phyloP scores from a whole-genome alignment of 2,113 vertebrate genomes.

The Ptychochromis oligacanthus region DNA sequence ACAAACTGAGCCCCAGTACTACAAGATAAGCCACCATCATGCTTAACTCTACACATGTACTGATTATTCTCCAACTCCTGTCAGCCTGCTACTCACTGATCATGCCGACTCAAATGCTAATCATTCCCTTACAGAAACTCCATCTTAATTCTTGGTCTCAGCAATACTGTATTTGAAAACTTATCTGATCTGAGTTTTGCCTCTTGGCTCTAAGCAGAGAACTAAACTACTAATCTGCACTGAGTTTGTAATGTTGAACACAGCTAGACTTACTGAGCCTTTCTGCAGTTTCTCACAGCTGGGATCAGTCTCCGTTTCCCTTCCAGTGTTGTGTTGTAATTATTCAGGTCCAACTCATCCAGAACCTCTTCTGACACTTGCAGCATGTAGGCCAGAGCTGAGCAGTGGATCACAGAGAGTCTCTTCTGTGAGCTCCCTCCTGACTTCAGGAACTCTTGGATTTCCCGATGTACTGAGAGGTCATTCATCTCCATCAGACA shows the following conservation, averaged over 20 bases:
- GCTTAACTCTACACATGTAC: no score
- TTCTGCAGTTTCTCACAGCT: constrained; percentile 5
- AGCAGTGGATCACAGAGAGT: neutral
- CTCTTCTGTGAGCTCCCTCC: neutral
- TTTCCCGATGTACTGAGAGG: neutral
- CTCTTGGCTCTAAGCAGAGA: neutral
- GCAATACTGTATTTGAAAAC: neutral
- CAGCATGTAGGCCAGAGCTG: neutral
- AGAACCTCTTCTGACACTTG: neutral
- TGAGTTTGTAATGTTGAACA: neutral
- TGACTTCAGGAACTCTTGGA: neutral
- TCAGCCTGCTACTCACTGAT: neutral
- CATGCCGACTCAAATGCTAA: neutral
- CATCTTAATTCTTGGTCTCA: neutral
- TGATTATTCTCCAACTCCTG: no score
- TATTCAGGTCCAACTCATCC: neutral
- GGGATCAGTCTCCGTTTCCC: neutral
- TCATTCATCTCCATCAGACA: neutral
- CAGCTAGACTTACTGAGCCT: neutral
- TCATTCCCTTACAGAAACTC: neutral
- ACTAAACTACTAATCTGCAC: neutral
- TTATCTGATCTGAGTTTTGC: neutral
- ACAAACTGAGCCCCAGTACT: no score
- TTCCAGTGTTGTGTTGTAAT: neutral
- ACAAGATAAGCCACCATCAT: no score